Conservation (phyloP, 30 jellyfish, hydroid and myxozoan species). For the Sanderia malayensis region DNA sequence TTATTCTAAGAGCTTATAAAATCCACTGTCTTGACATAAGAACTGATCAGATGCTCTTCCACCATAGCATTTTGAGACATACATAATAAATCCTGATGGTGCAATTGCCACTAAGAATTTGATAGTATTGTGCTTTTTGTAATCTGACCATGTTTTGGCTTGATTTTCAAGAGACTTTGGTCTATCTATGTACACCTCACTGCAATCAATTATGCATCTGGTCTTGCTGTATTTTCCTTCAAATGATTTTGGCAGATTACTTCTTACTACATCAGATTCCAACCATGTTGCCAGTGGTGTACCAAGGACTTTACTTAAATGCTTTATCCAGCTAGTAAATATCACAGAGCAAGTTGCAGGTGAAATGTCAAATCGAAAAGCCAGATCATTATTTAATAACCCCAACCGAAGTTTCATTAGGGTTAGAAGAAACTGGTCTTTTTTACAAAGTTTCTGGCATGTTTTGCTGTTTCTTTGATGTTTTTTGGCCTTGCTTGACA, state of each 20-base stretch:
- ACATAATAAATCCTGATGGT: constrained; percentile 48
- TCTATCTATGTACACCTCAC: constrained; percentile 55
- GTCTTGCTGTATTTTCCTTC: constrained; percentile 30
- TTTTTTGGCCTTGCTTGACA: constrained; percentile 8
- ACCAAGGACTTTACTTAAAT: constrained; percentile 8
- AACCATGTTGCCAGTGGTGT: constrained; percentile 23
- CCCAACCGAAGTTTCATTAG: constrained; percentile 45
- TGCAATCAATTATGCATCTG: constrained; percentile 65
- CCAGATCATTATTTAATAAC: constrained; percentile 45
- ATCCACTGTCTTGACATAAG: constrained; percentile 49
- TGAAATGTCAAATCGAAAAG: constrained; percentile 51
- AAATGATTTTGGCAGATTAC: constrained; percentile 40
- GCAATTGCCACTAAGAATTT: constrained; percentile 10
- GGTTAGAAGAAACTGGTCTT: constrained; percentile 43
- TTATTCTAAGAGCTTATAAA: constrained; percentile 39
- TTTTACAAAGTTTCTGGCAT: not conserved
- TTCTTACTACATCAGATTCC: constrained; percentile 29
- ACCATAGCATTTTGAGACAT: constrained; percentile 42
- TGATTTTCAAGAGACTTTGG: constrained; percentile 42
- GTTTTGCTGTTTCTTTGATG: not conserved
- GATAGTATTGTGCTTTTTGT: no score
- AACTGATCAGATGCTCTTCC: constrained; percentile 59
- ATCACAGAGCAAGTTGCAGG: constrained; percentile 34
- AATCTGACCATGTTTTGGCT: constrained; percentile 63
- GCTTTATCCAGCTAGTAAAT: constrained; percentile 11